Base-by-base conservation (phyloP, 2,888 invertebrate genomes). In the Eupeodes luniger region DNA sequence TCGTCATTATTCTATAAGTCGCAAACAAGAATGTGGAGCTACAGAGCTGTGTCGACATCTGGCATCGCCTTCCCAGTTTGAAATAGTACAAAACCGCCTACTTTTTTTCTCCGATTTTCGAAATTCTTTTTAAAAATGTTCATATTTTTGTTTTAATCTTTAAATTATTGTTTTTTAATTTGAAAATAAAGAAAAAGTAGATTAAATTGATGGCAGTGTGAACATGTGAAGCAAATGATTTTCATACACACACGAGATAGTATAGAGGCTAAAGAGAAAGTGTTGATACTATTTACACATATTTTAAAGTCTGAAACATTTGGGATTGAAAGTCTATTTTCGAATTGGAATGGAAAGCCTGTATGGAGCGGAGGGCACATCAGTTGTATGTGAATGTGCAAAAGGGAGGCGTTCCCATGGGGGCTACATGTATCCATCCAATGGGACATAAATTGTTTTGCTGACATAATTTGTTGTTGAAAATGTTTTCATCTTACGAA, bases 141-240 rank as follows among this genome's bases (percentile, higher is more conserved):
- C 53, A 19, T 62, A 16, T 62, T 16, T 53, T n/a, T 36, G 19
- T 27, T 36, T 61, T 70, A 67, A 55, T 74, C 70, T 81, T 40
- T 77, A 78, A 88, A 81, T 88, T 88, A 88, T 85, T 77, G 85
- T 81, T 88, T 85, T 88, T 85, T 88, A 88, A 88, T 85, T 88
- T 77, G 84, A 67, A 69, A 75, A 61, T 27, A 11, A 19, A 66
- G 12, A 47, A 64, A 47, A 19, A 4, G 14, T 27, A 72, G 77
- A 80, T 72, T 14, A 34, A 83, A 49, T 80, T 84, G 84, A 80
- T 84, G 80, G 59, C 80, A 77, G 79, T 40, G 57, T 69, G 67
- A 76, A 72, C 85, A 85, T 84, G 66, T 80, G 80, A 76, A 49
- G 75, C 72, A 72, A 34, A 51, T 81, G 53, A 64, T 64, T 64